Percentiles rank a stretch among this genome's conserved stretches.
Conservation (phyloP, 2,888 invertebrate genomes). For the Norana najaformis region DNA sequence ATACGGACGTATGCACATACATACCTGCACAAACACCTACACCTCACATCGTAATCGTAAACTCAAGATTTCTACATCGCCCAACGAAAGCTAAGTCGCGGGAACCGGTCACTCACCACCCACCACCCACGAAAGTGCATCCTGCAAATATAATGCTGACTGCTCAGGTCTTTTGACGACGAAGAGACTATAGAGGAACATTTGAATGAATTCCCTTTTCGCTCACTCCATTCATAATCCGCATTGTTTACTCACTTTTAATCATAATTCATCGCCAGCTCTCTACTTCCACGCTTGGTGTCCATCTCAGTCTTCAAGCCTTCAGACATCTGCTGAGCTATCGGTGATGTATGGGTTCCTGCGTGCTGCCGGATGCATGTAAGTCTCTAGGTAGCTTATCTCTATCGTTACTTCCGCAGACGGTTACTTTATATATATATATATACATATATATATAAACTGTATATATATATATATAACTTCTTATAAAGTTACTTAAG, state of each 20-base stretch:
- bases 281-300: background rate
- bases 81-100: too few relatives aligned
- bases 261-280: constrained; percentile 3
- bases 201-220: background rate
- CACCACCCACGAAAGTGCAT: too few relatives aligned
- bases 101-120: too few relatives aligned
- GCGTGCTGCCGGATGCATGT: background rate
- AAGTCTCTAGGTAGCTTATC: background rate
- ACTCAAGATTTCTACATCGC: too few relatives aligned
- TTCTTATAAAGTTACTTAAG: too few relatives aligned
- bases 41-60: too few relatives aligned
- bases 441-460: background rate
- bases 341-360: constrained; percentile 5
- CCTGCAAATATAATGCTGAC: too few relatives aligned
- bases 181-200: background rate
- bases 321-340: background rate
- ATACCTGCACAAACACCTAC: too few relatives aligned
- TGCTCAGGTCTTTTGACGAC: background rate
- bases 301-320: background rate
- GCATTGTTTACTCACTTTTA: constrained; percentile 16
- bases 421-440: too few relatives aligned
- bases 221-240: background rate
- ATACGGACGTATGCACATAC: background rate
- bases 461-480: background rate
- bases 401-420: too few relatives aligned